Evolutionary conservation across 2,113 vertebrate genomes (phyloP).

Genomic region (Cavia aperea): DNA sequence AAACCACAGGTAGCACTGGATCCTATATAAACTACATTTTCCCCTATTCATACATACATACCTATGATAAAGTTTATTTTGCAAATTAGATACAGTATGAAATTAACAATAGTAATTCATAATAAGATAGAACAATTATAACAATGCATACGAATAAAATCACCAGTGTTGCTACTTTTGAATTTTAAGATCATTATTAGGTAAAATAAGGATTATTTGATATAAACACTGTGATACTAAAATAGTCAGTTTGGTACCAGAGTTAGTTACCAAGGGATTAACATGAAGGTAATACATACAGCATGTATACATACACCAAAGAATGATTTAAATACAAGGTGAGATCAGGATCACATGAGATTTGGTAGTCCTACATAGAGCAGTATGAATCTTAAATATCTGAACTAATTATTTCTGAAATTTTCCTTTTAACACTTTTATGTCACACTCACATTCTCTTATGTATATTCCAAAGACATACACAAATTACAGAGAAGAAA

Average conservation of each 20-base stretch:
- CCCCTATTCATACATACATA: not conserved
- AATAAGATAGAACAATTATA: not conserved
- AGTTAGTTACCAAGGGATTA: not conserved
- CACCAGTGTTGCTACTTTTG: not conserved
- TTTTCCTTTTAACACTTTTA: not conserved
- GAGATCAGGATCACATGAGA: not conserved
- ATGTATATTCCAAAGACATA: not conserved
- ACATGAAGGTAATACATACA: accelerated
- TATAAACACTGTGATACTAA: not conserved
- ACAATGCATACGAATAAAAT: not conserved
- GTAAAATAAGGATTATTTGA: not conserved
- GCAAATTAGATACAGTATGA: not conserved
- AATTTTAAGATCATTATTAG: not conserved
- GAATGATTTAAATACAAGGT: no score
- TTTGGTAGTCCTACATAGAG: not conserved
- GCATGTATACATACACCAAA: not conserved
- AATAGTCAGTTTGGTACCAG: not conserved
- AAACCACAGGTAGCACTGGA: not conserved
- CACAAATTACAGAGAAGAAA: conserved; percentile 10
- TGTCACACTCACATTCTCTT: not conserved
- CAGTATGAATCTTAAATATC: not conserved
- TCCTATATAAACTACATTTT: not conserved
- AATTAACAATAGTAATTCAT: not conserved
- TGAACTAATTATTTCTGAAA: not conserved
- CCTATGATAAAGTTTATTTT: not conserved